A percentile compares a stretch with the other conserved stretches of the same genome.
phyloP scores from a whole-genome alignment of 2,888 invertebrate species.

The Crocallis elinguaria region DNA sequence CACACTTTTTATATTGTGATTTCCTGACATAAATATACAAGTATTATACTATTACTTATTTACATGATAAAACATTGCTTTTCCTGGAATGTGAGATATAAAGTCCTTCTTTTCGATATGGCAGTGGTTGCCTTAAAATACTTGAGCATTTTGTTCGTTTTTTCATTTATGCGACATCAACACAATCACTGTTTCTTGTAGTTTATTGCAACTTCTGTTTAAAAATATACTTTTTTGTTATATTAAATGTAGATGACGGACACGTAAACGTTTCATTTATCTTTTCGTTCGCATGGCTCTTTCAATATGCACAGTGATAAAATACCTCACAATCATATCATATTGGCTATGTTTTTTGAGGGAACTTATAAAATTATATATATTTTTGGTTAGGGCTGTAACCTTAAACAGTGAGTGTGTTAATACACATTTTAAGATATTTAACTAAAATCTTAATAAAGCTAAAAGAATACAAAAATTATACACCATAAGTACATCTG shows the following conservation, averaged over 20 bases:
- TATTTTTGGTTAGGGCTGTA: slow-evolving; percentile 75
- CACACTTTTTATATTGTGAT: slow-evolving; percentile 13
- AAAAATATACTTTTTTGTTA: slow-evolving; percentile 23
- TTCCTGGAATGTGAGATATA: slow-evolving; percentile 52
- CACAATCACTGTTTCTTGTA: slow-evolving; percentile 79
- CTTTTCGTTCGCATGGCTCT: too few relatives aligned
- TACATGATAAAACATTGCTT: slow-evolving; percentile 48
- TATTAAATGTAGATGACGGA: not conserved
- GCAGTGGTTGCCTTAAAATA: slow-evolving; percentile 78
- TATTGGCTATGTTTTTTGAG: too few relatives aligned
- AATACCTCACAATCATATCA: too few relatives aligned
- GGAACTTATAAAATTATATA: not conserved
- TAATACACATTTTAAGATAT: slow-evolving; percentile 71
- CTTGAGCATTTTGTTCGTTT: slow-evolving; percentile 80
- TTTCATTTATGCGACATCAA: slow-evolving; percentile 73
- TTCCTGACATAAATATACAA: slow-evolving; percentile 56
- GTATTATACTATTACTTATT: slow-evolving; percentile 40
- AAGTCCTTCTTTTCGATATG: slow-evolving; percentile 67
- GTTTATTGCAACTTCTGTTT: slow-evolving; percentile 13
- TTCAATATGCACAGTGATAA: too few relatives aligned
- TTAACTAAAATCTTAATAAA: slow-evolving; percentile 65
- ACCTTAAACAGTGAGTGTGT: slow-evolving; percentile 83
- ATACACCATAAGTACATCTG: slow-evolving; percentile 40
- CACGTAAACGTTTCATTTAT: too few relatives aligned
- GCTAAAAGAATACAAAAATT: slow-evolving; percentile 75